Percentiles rank a stretch among this genome's conserved stretches.
These are phyloP conservation scores for Aramus guarauna DNA, from an alignment of 2,113 vertebrate species.

Conservation along the genomic window DNA sequence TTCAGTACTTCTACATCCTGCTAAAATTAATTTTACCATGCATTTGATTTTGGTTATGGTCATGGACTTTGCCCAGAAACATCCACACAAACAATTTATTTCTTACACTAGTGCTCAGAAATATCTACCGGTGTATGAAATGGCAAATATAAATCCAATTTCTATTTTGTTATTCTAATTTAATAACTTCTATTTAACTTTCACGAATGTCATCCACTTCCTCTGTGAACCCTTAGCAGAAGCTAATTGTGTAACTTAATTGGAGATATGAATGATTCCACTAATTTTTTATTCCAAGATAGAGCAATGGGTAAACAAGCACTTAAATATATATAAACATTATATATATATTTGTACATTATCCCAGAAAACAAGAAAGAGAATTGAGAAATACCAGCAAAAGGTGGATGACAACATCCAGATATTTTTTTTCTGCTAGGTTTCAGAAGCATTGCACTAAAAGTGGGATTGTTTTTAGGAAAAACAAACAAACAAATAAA, in stretches of 20 bases:
- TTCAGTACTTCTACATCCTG: not conserved
- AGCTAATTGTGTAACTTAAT: not conserved
- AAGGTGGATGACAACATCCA: not conserved
- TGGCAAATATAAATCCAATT: not conserved
- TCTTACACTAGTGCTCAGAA: not conserved
- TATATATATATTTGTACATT: not conserved
- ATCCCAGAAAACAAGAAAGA: not conserved
- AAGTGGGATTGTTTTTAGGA: rapidly evolving
- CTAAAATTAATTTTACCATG: not conserved
- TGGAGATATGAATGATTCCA: not conserved
- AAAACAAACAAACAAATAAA: not conserved
- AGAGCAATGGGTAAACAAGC: not conserved
- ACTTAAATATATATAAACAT: not conserved
- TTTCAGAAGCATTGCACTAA: not conserved
- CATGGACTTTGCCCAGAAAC: not conserved
- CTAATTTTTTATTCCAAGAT: not conserved
- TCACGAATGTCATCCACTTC: not conserved
- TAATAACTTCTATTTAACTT: not conserved
- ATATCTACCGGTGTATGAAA: not conserved
- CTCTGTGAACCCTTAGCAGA: not conserved
- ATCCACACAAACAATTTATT: not conserved
- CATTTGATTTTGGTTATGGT: not conserved
- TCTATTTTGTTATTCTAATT: not conserved
- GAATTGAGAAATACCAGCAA: not conserved
- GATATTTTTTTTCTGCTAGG: not conserved